Evolutionary conservation across 2,797 vertebrate species (phyloP).

Genomic region (Florisuga fusca): DNA sequence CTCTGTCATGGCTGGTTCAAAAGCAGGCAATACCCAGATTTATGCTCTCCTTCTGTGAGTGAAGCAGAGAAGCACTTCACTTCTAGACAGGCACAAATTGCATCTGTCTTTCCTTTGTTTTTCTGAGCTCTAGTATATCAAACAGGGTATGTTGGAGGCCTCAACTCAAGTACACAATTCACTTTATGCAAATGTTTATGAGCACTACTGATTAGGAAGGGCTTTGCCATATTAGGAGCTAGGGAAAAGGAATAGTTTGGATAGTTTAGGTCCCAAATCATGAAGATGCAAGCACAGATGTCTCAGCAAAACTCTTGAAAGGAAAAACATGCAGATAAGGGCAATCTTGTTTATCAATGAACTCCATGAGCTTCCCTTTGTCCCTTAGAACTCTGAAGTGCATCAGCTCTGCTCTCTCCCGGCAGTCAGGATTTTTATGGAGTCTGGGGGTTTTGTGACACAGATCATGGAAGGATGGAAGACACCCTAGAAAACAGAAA

Average conservation of each 20-base stretch:
- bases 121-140: constrained; percentile 48
- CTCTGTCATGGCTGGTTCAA: neutral
- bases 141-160: constrained; percentile 59
- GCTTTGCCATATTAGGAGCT: constrained; percentile 46
- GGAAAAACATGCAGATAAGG: constrained; percentile 22
- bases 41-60: neutral
- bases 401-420: too few relatives aligned
- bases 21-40: constrained; percentile 2
- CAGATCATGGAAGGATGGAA: neutral
- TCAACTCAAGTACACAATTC: constrained; percentile 44
- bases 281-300: constrained; percentile 35
- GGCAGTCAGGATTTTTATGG: too few relatives aligned
- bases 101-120: constrained; percentile 41
- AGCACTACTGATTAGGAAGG: constrained; percentile 5
- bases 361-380: constrained; percentile 47
- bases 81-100: constrained; percentile 17
- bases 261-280: neutral
- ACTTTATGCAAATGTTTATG: constrained; percentile 64
- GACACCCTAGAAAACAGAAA: neutral
- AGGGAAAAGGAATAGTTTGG: constrained; percentile 1
- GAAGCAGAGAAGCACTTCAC: neutral
- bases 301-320: constrained; percentile 37
- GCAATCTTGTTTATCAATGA: constrained; percentile 13
- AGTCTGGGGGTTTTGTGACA: too few relatives aligned
- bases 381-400: too few relatives aligned